Percentiles rank a stretch among this genome's conserved stretches.
phyloP scores from a whole-genome alignment of 1,140 invertebrate species.

The Leptestheria dahalacensis region DNA sequence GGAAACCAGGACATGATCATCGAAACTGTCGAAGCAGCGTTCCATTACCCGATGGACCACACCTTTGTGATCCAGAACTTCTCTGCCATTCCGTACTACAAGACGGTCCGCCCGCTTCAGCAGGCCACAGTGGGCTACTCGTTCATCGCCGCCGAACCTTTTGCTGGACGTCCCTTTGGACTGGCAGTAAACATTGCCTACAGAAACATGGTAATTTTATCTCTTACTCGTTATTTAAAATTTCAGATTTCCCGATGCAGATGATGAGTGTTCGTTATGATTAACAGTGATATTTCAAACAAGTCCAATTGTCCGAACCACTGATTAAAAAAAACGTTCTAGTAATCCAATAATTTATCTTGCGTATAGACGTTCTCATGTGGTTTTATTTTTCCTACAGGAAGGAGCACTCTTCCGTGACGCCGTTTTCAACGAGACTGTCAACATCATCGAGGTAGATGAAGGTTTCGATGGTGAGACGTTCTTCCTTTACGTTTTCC shows the following conservation, averaged over 20 bases:
- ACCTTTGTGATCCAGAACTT: constrained; percentile 98
- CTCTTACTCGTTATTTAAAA: background rate
- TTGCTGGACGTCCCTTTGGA: constrained; percentile 89
- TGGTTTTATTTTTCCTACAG: constrained; percentile 30
- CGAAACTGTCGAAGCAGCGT: constrained; percentile 88
- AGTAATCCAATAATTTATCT: too few relatives aligned
- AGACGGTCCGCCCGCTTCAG: constrained; percentile 71
- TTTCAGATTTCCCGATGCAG: background rate
- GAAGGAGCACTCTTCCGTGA: constrained; percentile 56
- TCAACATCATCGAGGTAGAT: constrained; percentile 89
- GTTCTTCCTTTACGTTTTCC: constrained; percentile 90
- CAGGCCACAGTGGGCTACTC: constrained; percentile 91
- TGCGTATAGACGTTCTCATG: too few relatives aligned
- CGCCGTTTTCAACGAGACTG: constrained; percentile 97
- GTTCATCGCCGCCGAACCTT: constrained; percentile 86
- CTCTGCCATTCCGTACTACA: constrained; percentile 75
- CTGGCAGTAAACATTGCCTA: constrained; percentile 87
- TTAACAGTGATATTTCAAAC: background rate
- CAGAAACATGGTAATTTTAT: constrained; percentile 53
- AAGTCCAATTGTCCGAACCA: constrained; percentile 11
- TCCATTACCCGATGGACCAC: constrained; percentile 97
- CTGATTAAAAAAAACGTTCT: too few relatives aligned
- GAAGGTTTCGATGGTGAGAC: constrained; percentile 96
- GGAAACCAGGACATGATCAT: constrained; percentile 79
- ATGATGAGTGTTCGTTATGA: background rate